Evolutionary conservation across 2,797 vertebrate genomes (phyloP), one percentile per base, ranked within the genome.

Genomic region (Danio aesculapii): DNA sequence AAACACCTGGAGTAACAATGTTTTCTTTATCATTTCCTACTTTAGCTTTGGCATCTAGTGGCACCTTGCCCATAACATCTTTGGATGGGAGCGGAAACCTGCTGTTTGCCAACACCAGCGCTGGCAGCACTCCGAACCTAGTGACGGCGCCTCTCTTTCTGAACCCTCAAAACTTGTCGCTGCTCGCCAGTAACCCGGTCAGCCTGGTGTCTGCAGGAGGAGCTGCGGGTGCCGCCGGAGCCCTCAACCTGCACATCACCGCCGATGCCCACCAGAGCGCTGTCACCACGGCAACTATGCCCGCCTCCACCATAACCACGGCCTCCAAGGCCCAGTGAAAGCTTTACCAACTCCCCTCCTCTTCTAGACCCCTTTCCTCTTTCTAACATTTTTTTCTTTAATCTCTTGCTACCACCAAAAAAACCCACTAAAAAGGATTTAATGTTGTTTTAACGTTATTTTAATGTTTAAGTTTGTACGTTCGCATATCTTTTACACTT

Each of bases 291-390:
- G 95, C 96, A 44, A 90, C 92, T 11, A 91, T 94, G 87, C 91
- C 97, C 80, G 91, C 96, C 6, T 94, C 98, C 87, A 97, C 97
- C 94, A 98, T 97, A 92, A 97, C 96, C 90, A 96, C 98, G 81
- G 96, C 97, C 95, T 98, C 98, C 92, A 99, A 98, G 96, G 97
- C 98, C 72, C 98, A 99, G 94, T 99, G 96, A 99, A 91, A 90
- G 91, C 76, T 75, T 84, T 69, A 85, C 83, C 89, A 70, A 81
- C 75, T 75, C 83, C 83, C 81, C 21, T 69, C 75, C 44, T 76
- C 77, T 64, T 69, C 85, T 86, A 85, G 79, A 49, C 84, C 82
- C 80, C 84, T 85, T 86, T 52, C 61, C 76, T 85, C 39, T 84
- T 86, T 87, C 87, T 59, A 85, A 87, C 84, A 3, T 30, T 87